Evolutionary conservation across 2,113 vertebrate genomes (phyloP).

Genomic region (Onychorhynchus coronatus): DNA sequence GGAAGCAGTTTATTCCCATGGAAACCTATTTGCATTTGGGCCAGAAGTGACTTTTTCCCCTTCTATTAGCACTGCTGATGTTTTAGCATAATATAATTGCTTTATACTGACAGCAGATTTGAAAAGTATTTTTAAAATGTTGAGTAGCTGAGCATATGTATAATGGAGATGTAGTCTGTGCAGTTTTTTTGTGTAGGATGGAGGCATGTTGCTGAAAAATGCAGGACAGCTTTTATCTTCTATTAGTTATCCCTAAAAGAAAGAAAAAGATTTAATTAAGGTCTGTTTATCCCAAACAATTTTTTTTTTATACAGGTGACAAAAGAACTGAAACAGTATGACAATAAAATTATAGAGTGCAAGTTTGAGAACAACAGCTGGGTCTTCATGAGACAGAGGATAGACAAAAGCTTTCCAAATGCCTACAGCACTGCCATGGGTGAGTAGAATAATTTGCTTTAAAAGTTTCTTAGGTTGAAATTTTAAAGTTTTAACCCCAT

Average conservation of each 20-base stretch:
- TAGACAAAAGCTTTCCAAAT: constrained; percentile 99
- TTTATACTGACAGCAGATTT: constrained; percentile 65
- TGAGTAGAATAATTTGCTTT: constrained; percentile 73
- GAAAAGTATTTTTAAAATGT: constrained; percentile 42
- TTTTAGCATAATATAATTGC: constrained; percentile 70
- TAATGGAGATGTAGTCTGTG: background rate
- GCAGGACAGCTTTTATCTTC: constrained; percentile 23
- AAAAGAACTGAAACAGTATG: constrained; percentile 94
- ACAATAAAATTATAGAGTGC: constrained; percentile 99
- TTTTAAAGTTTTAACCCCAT: background rate
- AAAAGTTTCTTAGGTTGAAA: background rate
- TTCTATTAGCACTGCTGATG: constrained; percentile 24
- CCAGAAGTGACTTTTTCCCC: constrained; percentile 55
- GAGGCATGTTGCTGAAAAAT: constrained; percentile 10
- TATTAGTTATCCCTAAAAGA: constrained; percentile 19
- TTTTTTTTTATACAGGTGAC: constrained; percentile 81
- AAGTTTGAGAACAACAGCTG: constrained; percentile 94
- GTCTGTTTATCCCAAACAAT: constrained; percentile 26
- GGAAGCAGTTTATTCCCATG: constrained; percentile 66
- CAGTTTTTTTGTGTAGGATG: constrained; percentile 21
- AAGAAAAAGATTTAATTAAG: constrained; percentile 14
- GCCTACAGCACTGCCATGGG: constrained; percentile 96
- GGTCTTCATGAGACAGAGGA: constrained; percentile 97
- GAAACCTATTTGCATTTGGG: constrained; percentile 70
- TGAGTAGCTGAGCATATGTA: constrained; percentile 1